Base-by-base conservation (phyloP, 64 coral and sea anemone species). In the Pachyseris speciosa region DNA sequence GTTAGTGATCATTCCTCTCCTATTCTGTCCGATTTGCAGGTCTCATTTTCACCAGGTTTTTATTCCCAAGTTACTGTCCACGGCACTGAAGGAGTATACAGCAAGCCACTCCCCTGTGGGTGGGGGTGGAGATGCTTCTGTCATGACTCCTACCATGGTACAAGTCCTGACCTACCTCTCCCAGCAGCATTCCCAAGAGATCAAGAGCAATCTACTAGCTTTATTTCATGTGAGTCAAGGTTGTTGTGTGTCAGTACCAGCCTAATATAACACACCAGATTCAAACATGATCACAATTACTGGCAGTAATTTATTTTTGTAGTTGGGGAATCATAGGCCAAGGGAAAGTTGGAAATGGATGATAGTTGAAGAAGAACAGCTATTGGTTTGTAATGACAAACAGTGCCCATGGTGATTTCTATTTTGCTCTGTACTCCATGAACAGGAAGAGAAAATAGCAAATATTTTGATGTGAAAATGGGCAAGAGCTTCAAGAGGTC, bases 41-140 rank as follows among this genome's bases (percentile, higher is more conserved):
- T 92, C 94, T 40, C 86, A 90, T 67, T 96, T 96, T 66, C 94
- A 93, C 80, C 41, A 86, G 6, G 83, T 96, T 64, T 93, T 96
- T 90, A 84, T 96, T 43, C 81, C 92, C 59, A 96, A 96, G 91
- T 79, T 96, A 32, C 65, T 96, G 32, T 74, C 69, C 26, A 93
- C 94, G 32, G 94, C 94, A n/a, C 78, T 96, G 0, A 96, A 86
- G 71, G 94, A 93, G 16, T 96, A 96, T 69, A 90, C 90, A 9
- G 43, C 58, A 4, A 87, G 83, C 26, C 76, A 80, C 3, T 61
- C 68, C 27, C 37, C 57, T 6, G 57, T 36, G 33, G 86, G 88
- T 32, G 60, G 88, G 27, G 74, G 86, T 41, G 91, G 92, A 29
- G 89, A 91, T 43, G 69, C 76, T 22, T 89, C 91, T 88, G 90